Evolutionary conservation across 2,888 invertebrate species (phyloP).

Genomic region (Mesoligia furuncula): DNA sequence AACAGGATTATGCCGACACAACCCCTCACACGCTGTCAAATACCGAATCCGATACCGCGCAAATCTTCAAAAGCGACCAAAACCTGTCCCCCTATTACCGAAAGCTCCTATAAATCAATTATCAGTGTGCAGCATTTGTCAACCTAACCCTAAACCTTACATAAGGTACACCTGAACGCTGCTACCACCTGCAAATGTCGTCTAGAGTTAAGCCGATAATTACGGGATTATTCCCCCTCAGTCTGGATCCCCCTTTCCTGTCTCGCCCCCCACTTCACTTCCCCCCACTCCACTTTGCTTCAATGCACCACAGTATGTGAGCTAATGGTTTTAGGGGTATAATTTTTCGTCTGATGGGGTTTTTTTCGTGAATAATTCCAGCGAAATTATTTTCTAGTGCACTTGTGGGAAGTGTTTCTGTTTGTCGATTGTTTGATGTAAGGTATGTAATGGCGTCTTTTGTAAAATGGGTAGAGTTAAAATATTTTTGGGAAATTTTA

Average conservation of each 20-base stretch:
- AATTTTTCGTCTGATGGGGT: conserved; percentile 86
- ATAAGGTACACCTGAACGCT: conserved; percentile 75
- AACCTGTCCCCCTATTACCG: conserved; percentile 69
- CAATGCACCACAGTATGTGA: conserved; percentile 86
- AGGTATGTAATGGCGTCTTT: conserved; percentile 54
- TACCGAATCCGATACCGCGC: conserved; percentile 27
- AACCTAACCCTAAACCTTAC: conserved; percentile 76
- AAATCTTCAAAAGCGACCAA: conserved; percentile 58
- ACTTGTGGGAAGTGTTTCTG: conserved; percentile 68
- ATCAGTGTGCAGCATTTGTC: conserved; percentile 76
- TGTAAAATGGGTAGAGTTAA: not conserved
- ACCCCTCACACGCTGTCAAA: conserved; percentile 45
- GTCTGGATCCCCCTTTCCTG: conserved; percentile 73
- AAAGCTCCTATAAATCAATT: conserved; percentile 82
- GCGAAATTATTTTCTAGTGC: conserved; percentile 74
- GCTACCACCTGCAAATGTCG: conserved; percentile 87
- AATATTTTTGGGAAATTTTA: not conserved
- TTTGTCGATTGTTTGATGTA: conserved; percentile 71
- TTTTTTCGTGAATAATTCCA: conserved; percentile 81
- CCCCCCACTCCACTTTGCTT: conserved; percentile 81
- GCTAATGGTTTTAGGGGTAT: conserved; percentile 86
- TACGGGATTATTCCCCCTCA: conserved; percentile 85
- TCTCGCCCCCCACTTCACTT: conserved; percentile 73
- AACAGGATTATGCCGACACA: conserved; percentile 45
- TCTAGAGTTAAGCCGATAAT: conserved; percentile 90